These are phyloP conservation scores for Drosophila oshimai DNA, from an alignment of 1,140 invertebrate species.

Conservation along the genomic window DNA sequence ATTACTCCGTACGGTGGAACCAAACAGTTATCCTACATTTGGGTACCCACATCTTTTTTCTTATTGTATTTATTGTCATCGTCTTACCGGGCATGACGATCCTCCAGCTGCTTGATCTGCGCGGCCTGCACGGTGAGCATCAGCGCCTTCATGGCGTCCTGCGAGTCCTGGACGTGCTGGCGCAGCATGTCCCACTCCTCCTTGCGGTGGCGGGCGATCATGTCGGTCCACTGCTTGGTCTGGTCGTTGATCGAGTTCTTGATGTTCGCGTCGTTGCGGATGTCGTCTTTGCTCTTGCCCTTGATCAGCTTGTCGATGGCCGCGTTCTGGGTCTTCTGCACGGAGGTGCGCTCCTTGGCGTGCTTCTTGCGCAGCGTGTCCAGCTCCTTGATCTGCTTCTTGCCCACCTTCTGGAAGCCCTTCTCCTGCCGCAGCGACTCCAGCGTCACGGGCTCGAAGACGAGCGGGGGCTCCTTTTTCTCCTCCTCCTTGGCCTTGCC, in stretches of 20 bases:
- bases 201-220: constrained; percentile 93
- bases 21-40: too few relatives aligned
- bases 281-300: constrained; percentile 93
- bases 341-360: constrained; percentile 93
- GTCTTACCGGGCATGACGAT: constrained; percentile 92
- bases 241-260: constrained; percentile 93
- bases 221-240: constrained; percentile 96
- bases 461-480: constrained; percentile 88
- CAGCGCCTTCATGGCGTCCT: constrained; percentile 92
- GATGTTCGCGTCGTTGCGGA: constrained; percentile 90
- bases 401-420: constrained; percentile 95
- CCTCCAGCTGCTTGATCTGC: constrained; percentile 95
- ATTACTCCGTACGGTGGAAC: too few relatives aligned
- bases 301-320: constrained; percentile 97
- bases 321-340: constrained; percentile 97
- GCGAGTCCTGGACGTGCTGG: constrained; percentile 92
- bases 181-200: constrained; percentile 95
- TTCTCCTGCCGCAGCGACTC: constrained; percentile 96
- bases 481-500: constrained; percentile 87
- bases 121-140: constrained; percentile 92
- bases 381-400: constrained; percentile 98
- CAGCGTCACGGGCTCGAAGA: constrained; percentile 96
- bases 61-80: too few relatives aligned
- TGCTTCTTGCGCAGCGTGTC: constrained; percentile 96
- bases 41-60: too few relatives aligned